Base-by-base conservation (phyloP, 1,140 invertebrate genomes). In the Zelostemma sp. region DNA sequence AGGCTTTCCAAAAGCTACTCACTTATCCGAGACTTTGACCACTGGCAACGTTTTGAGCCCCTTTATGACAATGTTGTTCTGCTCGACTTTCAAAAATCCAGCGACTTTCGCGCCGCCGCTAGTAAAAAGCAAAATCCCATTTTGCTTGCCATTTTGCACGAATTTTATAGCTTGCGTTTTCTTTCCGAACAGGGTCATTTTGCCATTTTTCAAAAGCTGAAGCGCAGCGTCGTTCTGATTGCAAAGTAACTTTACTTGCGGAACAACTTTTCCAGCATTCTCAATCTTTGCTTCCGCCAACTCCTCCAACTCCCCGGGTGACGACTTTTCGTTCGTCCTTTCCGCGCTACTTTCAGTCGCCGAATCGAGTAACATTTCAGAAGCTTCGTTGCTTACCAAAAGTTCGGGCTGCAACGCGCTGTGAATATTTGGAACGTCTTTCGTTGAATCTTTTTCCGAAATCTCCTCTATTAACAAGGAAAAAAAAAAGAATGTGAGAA, bases 121-220 rank as follows among this genome's bases (percentile, higher is more conserved):
- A 3, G 76, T 63, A 11, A 84, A 53, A 25, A 85, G 65, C 14
- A 85, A 70, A 56, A 84, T 79, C 1, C 81, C 71, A 41, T 68
- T 80, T 35, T 84, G 79, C 31, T 81, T 82, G 3, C 75, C 80
- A 59, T 76, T 77, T 58, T 82, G 80, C 0, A 80, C 68, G 12
- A 82, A 18, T 64, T 80, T 80, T n/a, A 82, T 66, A 47, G 75
- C 73, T 57, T 80, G 80, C 28, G 75, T 46, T 2, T 77, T 64
- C 41, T 79, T 79, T 21, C 78, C 80, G 11, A 82, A 54, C 0
- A 81, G 40, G 15, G 72, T 74, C 18, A 80, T 72, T 55, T 79
- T 80, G 4, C 70, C 65, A 46, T 69, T 72, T 46, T 78, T 79
- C 3, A 77, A 47, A 0, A 76, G 33, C 16, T 80, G 74, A 14